Base-by-base conservation (phyloP, 23 tunicate species). In the Trididemnum miniatum region DNA sequence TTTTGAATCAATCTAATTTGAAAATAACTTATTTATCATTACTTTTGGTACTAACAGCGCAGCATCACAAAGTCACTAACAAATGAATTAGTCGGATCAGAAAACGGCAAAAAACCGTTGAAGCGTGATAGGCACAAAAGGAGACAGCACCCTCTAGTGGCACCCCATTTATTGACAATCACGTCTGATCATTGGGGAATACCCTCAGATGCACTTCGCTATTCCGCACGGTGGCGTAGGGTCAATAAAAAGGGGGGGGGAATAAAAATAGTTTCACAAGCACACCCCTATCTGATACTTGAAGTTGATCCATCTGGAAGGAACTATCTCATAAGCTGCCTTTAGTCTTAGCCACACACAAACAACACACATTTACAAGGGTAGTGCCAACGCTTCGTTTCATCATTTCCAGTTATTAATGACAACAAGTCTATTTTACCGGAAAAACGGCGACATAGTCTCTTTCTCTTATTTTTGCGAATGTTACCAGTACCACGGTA, bases 191-290 rank as follows among this genome's bases (percentile, higher is more conserved):
- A 74, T 36, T 35, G 87, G n/a, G 73, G 66, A 35, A 4, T 44
- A 30, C 66, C 80, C 87, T 83, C 87, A 83, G 73, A 83, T 83
- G 87, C 87, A 83, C 87, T 83, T 83, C 71, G 87, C 34, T 60
- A 50, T 62, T 34, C 76, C 60, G 22, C 64, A 65, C 29, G 67
- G 4, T 49, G 1, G 9, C 1, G 37, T 71, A 40, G 65, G 86
- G 78, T 57, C 78, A 35, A 50, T 12, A 52, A 67, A 31, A 0
- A 67, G 79, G 67, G 44, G 37, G 12, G 37, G 75, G 15, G 75
- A 26, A 3, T 12, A 3, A 62, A 18, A 62, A 62, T 24, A 20
- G n/a, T n/a, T n/a, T n/a, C 67, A 62, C 67, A 62, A 3, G 3
- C 67, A 62, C 26, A 22, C 67, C 4, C 26, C 67, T 12, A 3